Percentiles rank a stretch among this genome's conserved stretches.
Evolutionary conservation across 2,888 invertebrate species (phyloP).

Genomic region (Mellilla xanthometata): DNA sequence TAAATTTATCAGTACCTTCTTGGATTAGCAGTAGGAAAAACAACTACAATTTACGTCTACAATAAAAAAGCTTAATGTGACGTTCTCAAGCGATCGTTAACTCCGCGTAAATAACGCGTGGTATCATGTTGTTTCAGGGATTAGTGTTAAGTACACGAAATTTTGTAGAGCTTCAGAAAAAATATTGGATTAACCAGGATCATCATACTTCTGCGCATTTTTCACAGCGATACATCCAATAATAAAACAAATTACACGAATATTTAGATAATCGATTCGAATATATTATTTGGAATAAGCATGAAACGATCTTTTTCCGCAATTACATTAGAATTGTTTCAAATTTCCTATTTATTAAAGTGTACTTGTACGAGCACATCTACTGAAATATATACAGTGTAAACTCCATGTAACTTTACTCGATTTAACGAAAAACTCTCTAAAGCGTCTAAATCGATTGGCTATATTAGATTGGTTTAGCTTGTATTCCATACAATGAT

Average conservation of each 20-base stretch:
- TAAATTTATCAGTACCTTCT: too few relatives aligned
- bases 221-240: slow-evolving; percentile 20
- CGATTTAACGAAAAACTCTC: too few relatives aligned
- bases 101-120: neutral
- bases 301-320: too few relatives aligned
- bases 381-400: too few relatives aligned
- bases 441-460: too few relatives aligned
- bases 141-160: slow-evolving; percentile 15
- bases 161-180: slow-evolving; percentile 24
- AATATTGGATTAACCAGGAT: slow-evolving; percentile 25
- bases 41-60: slow-evolving; percentile 1
- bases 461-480: too few relatives aligned
- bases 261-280: slow-evolving; percentile 1
- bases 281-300: too few relatives aligned
- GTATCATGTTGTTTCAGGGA: slow-evolving; percentile 5
- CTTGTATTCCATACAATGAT: too few relatives aligned
- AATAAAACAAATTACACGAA: slow-evolving; percentile 18
- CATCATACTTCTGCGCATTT: slow-evolving; percentile 19
- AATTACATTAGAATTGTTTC: too few relatives aligned
- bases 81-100: slow-evolving; percentile 6
- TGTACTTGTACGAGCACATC: too few relatives aligned
- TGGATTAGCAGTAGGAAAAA: neutral
- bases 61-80: slow-evolving; percentile 3
- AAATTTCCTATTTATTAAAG: too few relatives aligned
- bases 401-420: too few relatives aligned